Base-by-base conservation (phyloP, 1,140 invertebrate species). In the Nymphalis io region DNA sequence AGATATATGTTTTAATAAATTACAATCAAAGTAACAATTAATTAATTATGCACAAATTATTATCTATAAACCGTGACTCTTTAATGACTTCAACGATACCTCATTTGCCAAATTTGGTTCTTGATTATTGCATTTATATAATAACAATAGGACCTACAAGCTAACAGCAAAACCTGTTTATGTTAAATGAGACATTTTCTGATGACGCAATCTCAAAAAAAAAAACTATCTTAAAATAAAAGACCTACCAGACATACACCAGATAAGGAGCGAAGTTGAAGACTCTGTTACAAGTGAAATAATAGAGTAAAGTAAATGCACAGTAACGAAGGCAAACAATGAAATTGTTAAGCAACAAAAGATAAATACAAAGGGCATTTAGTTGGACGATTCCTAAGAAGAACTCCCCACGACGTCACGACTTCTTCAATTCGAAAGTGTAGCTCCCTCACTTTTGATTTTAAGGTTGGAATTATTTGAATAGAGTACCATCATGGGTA, bases 311-410 rank as follows among this genome's bases (percentile, higher is more conserved):
- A 82, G 78, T 78, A 81, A 77, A 79, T 79, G 72, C 74, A 67
- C 65, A 77, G 69, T 77, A 83, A 83, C 75, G 80, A 85, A 80
- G 63, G 74, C 77, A 83, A 82, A 83, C 75, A 82, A 84, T 81
- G 76, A 83, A 83, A 81, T 85, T 83, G 76, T 80, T 79, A 84
- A 79, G 74, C 72, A 79, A 81, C 78, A 75, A 83, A 78, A 83
- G 78, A 80, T 81, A 81, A 79, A 81, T 76, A 85, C 76, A 80
- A 83, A 80, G 75, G 72, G 77, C 72, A 73, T 79, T 77, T 74
- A 79, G 77, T 73, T 69, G 60, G 63, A 46, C 62, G 46, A 65
- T 57, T 68, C 70, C 73, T 60, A 70, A 72, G 71, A 73, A 75
- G 62, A 73, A 68, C 68, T 66, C 64, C 69, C 65, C 61, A 64